Conservation (phyloP, 2,888 invertebrate species). For the Nebria brevicollis region DNA sequence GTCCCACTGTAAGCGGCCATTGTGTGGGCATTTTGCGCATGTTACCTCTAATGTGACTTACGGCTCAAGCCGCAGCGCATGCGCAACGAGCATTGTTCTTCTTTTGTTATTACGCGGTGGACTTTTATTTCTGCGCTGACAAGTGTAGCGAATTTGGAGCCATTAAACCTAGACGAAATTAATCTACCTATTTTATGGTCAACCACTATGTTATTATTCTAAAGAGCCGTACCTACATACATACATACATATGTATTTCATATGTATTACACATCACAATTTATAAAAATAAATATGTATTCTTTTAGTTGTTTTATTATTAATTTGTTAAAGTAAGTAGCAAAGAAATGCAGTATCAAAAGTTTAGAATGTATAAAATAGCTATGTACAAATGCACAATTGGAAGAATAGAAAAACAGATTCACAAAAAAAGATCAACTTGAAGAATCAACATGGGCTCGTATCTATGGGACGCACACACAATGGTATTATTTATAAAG, state of each 20-base stretch:
- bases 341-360: too few relatives aligned
- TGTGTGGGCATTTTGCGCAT: constrained; percentile 17
- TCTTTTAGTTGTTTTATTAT: too few relatives aligned
- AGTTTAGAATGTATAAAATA: too few relatives aligned
- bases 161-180: constrained; percentile 23
- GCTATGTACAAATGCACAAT: too few relatives aligned
- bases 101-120: neutral
- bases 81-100: neutral
- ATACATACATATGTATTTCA: too few relatives aligned
- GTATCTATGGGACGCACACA: neutral
- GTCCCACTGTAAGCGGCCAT: constrained; percentile 8
- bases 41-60: constrained; percentile 21
- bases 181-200: neutral
- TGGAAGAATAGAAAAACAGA: neutral
- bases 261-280: too few relatives aligned
- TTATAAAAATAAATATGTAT: too few relatives aligned
- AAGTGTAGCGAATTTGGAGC: constrained; percentile 15
- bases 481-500: constrained; percentile 9
- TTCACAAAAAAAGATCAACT: neutral
- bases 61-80: neutral
- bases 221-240: too few relatives aligned
- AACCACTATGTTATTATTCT: neutral
- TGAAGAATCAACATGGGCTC: neutral
- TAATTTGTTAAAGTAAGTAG: too few relatives aligned
- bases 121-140: constrained; percentile 29